Evolutionary conservation across 2,888 invertebrate genomes (phyloP).

Genomic region (Drosophila anomelani): DNA sequence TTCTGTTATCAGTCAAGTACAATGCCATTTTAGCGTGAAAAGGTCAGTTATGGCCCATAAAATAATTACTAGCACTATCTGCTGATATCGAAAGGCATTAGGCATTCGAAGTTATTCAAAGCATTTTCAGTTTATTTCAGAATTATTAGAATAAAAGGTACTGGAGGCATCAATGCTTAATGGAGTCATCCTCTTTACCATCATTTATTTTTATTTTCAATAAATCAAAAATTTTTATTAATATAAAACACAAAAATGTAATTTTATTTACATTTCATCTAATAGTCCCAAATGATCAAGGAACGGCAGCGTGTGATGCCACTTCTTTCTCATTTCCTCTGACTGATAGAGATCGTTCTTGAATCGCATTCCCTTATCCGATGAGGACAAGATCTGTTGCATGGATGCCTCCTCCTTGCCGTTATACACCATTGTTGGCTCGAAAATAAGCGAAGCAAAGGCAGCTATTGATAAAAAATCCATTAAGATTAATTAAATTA

Average conservation of each 20-base stretch:
- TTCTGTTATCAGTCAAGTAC: conserved; percentile 16
- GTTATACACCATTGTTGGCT: conserved; percentile 77
- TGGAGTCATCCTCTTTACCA: conserved; percentile 76
- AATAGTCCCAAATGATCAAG: conserved; percentile 77
- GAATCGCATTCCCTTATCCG: conserved; percentile 71
- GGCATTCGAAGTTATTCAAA: not conserved
- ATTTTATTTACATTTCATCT: not conserved
- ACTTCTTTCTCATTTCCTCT: conserved; percentile 70
- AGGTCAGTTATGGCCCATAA: conserved; percentile 28
- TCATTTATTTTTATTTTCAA: conserved; percentile 18
- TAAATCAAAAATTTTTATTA: not conserved
- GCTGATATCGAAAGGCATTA: not conserved
- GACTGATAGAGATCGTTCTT: conserved; percentile 73
- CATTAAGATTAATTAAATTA: not conserved
- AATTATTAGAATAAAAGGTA: not conserved
- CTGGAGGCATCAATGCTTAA: not conserved
- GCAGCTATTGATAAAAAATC: conserved; percentile 54
- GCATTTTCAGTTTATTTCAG: conserved; percentile 1
- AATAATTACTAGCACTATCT: not conserved
- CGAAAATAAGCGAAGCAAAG: conserved; percentile 66
- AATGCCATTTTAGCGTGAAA: not conserved
- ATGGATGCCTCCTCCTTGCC: conserved; percentile 80
- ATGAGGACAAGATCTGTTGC: conserved; percentile 58
- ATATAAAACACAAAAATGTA: not conserved
- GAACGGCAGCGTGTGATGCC: conserved; percentile 74